Evolutionary conservation across 2,888 invertebrate genomes (phyloP).

Genomic region (Drosophila anceps): DNA sequence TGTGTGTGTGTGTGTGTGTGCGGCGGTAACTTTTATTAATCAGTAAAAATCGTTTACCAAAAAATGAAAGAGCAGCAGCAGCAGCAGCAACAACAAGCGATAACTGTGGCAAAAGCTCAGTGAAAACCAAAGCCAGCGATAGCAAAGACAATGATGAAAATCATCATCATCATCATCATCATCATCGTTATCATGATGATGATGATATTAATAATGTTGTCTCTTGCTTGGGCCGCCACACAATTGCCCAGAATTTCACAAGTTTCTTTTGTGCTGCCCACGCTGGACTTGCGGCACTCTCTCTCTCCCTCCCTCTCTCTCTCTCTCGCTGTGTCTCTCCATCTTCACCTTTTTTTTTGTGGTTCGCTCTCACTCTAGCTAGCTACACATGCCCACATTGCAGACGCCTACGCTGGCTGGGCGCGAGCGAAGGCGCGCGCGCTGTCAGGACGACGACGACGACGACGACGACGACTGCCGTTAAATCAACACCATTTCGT

Average conservation of each 20-base stretch:
- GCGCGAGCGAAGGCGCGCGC: slow-evolving; percentile 27
- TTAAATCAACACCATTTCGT: slow-evolving; percentile 83
- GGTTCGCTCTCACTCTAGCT: neutral
- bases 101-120: slow-evolving; percentile 22
- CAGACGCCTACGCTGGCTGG: slow-evolving; percentile 16
- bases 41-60: slow-evolving; percentile 73
- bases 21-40: slow-evolving; percentile 67
- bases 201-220: slow-evolving; percentile 40
- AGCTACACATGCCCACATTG: slow-evolving; percentile 20
- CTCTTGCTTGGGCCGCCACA: slow-evolving; percentile 50
- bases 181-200: slow-evolving; percentile 15
- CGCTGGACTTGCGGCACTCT: slow-evolving; percentile 14
- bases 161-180: neutral
- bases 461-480: slow-evolving; percentile 62
- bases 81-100: slow-evolving; percentile 2
- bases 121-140: slow-evolving; percentile 44
- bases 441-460: slow-evolving; percentile 50
- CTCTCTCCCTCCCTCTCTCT: neutral
- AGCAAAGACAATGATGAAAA: slow-evolving; percentile 28
- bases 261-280: slow-evolving; percentile 62
- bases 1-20: slow-evolving; percentile 24
- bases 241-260: slow-evolving; percentile 68
- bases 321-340: neutral
- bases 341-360: too few relatives aligned
- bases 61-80: slow-evolving; percentile 37